Evolutionary conservation across 2,113 vertebrate species (phyloP).

Genomic region (Pteruthius melanotis): DNA sequence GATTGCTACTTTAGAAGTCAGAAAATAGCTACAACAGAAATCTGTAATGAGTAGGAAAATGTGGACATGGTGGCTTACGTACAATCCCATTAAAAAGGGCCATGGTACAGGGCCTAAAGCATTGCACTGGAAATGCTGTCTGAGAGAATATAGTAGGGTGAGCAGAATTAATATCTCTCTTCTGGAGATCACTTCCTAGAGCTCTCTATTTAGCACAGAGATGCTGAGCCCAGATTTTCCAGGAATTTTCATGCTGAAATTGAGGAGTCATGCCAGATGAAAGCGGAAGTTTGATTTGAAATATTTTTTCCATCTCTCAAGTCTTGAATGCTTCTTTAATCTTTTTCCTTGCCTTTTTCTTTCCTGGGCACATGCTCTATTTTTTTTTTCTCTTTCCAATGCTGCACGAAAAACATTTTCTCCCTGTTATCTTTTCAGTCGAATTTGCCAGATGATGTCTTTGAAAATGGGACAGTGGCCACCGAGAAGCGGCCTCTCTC

Average conservation of each 20-base stretch:
- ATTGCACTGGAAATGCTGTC: background rate
- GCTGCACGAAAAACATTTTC: background rate
- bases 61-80: background rate
- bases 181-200: background rate
- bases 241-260: background rate
- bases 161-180: background rate
- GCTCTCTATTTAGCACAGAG: background rate
- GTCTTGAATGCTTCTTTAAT: background rate
- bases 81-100: background rate
- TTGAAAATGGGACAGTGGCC: conserved; percentile 79
- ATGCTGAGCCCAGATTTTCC: background rate
- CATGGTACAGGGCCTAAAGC: background rate
- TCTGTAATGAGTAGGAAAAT: background rate
- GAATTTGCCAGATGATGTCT: conserved; percentile 86
- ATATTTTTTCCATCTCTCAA: background rate
- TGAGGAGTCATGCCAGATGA: background rate
- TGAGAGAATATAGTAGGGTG: background rate
- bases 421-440: conserved; percentile 72
- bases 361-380: background rate
- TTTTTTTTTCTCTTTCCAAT: background rate
- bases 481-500: conserved; percentile 85
- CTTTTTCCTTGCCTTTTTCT: background rate
- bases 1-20: background rate
- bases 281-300: background rate
- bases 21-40: background rate